Percentiles rank a stretch among this genome's conserved stretches.
Evolutionary conservation across 2,888 invertebrate species (phyloP).

Genomic region (Acrobasis suavella): DNA sequence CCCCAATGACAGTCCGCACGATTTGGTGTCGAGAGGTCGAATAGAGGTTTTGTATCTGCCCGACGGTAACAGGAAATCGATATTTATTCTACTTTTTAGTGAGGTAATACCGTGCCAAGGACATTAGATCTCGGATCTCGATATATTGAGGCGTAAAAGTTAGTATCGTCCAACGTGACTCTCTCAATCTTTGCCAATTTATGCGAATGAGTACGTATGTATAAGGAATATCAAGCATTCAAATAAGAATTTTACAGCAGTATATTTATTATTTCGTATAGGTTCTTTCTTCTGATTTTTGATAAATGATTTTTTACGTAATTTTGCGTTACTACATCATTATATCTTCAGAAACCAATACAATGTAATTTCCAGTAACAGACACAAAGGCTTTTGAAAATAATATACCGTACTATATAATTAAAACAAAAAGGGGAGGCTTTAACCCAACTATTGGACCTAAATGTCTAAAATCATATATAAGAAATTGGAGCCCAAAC

Average conservation of each 20-base stretch:
- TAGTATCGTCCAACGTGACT: conserved; percentile 1
- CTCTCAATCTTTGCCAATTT: conserved; percentile 5
- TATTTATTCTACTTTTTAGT: neutral
- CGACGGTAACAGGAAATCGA: conserved; percentile 7
- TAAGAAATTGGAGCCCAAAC: too few species aligned
- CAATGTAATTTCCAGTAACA: neutral
- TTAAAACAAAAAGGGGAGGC: too few species aligned
- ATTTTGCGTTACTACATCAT: too few species aligned
- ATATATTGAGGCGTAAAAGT: conserved; percentile 2
- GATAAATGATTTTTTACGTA: too few species aligned
- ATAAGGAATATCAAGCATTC: too few species aligned
- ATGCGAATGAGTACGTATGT: neutral
- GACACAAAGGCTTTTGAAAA: too few species aligned
- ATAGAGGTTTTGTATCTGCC: conserved; percentile 6
- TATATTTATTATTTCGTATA: too few species aligned
- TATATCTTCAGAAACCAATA: neutral
- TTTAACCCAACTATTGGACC: too few species aligned
- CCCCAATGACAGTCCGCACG: conserved; percentile 1
- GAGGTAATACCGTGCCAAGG: neutral
- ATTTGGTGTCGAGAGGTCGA: conserved; percentile 8
- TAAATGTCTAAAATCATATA: too few species aligned
- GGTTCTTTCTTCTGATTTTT: too few species aligned
- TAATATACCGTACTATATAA: too few species aligned
- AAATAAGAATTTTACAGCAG: too few species aligned
- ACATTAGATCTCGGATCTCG: neutral